Base-by-base conservation (phyloP, 2,888 invertebrate species). In the Coleophora flavipennella region DNA sequence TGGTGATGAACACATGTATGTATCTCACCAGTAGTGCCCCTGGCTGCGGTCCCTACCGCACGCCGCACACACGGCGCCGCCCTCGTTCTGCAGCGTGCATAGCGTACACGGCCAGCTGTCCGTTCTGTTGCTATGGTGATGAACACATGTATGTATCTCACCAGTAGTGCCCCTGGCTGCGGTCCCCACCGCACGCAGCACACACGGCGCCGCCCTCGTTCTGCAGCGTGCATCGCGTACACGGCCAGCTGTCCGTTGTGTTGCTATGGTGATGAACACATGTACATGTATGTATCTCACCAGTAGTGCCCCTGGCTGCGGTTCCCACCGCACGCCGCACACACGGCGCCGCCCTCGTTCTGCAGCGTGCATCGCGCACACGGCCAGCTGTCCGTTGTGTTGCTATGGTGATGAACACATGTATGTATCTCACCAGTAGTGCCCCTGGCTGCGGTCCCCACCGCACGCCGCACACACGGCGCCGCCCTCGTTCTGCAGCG, bases 391-490 rank as follows among this genome's bases (percentile, higher is more conserved):
- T 46, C 3, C 50, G 39, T 25, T 35, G 39, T 12, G n/a, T n/a
- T n/a, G n/a, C n/a, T n/a, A n/a, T n/a, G n/a, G n/a, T n/a, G n/a
- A n/a, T n/a, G n/a, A n/a, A n/a, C n/a, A n/a, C n/a, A n/a, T n/a
- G n/a, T n/a, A n/a, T n/a, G n/a, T n/a, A n/a, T n/a, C n/a, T n/a
- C n/a, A n/a, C n/a, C n/a, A n/a, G n/a, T n/a, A n/a, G n/a, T n/a
- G n/a, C n/a, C n/a, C n/a, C n/a, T n/a, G n/a, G n/a, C n/a, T n/a
- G n/a, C n/a, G n/a, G n/a, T n/a, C n/a, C n/a, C n/a, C n/a, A n/a
- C n/a, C n/a, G n/a, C n/a, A 92, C n/a, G 93, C 93, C 31, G 93
- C 93, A 67, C 97, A 97, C 0, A 94, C 95, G 9, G 92, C 91
- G 67, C 87, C 78, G 0, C 87, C 83, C 12, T 91, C 89, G 74